These are phyloP conservation scores for Popillia japonica DNA, from an alignment of 1,140 invertebrate species.

Conservation along the genomic window DNA sequence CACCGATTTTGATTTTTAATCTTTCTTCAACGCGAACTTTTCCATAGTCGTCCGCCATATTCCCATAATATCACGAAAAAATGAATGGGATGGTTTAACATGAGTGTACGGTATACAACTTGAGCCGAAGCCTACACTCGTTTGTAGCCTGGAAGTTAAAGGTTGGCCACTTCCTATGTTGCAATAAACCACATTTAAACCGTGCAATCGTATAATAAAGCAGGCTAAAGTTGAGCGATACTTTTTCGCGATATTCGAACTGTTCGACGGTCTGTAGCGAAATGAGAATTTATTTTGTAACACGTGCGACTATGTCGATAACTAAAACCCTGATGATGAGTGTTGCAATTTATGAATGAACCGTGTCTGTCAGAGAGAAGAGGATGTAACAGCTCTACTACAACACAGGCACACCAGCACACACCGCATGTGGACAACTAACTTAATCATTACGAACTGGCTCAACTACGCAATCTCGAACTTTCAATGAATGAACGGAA, in stretches of 20 bases:
- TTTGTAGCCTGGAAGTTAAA: conserved; percentile 40
- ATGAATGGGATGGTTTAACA: conserved; percentile 52
- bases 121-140: conserved; percentile 38
- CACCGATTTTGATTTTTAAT: conserved; percentile 89
- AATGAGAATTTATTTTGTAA: conserved; percentile 15
- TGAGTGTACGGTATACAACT: conserved; percentile 42
- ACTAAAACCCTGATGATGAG: conserved; percentile 38
- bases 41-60: conserved; percentile 85
- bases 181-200: conserved; percentile 41
- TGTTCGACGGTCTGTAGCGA: not conserved
- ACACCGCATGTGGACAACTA: conserved; percentile 43
- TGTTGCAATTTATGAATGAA: conserved; percentile 44
- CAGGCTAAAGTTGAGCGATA: not conserved
- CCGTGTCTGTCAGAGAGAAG: conserved; percentile 8
- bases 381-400: conserved; percentile 39
- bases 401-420: conserved; percentile 37
- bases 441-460: conserved; percentile 44
- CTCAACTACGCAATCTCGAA: conserved; percentile 46
- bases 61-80: conserved; percentile 62
- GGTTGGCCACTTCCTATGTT: conserved; percentile 45
- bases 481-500: conserved; percentile 43
- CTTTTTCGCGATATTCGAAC: conserved; percentile 34
- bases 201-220: not conserved
- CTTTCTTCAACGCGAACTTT: conserved; percentile 86
- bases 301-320: conserved; percentile 42